Percentiles rank a stretch among this genome's conserved stretches.
phyloP scores from a whole-genome alignment of 1,140 invertebrate species.

The Colletes latitarsis region DNA sequence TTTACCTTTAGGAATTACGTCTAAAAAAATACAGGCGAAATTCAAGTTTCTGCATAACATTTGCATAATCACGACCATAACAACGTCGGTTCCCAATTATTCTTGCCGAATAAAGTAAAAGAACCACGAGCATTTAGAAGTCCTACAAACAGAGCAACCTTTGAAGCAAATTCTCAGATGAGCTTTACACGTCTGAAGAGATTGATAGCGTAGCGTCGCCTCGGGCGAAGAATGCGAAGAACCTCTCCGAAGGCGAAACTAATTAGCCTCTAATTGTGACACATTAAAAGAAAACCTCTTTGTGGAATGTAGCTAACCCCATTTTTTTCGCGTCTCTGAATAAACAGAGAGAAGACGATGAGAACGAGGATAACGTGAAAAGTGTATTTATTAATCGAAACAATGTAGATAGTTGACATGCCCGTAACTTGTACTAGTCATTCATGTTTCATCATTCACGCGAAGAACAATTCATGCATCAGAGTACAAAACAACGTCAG shows the following conservation, averaged over 20 bases:
- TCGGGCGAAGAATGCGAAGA: constrained; percentile 27
- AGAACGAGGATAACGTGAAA: not conserved
- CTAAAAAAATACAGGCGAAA: not conserved
- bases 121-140: not conserved
- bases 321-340: not conserved
- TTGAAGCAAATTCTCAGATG: constrained; percentile 5
- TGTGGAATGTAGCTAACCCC: not conserved
- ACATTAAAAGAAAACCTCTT: not conserved
- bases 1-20: too few species aligned
- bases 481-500: not conserved
- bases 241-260: constrained; percentile 21
- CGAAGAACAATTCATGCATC: not conserved
- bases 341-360: not conserved
- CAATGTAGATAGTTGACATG: not conserved
- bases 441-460: constrained; percentile 30
- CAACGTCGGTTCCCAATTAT: not conserved
- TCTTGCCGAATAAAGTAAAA: not conserved
- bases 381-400: not conserved
- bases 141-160: not conserved
- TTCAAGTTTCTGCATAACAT: not conserved
- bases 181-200: constrained; percentile 18
- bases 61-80: not conserved
- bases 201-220: constrained; percentile 21
- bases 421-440: not conserved
- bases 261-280: constrained; percentile 34